Evolutionary conservation across 2,797 vertebrate genomes (phyloP).

Genomic region (Lophura swinhoii): DNA sequence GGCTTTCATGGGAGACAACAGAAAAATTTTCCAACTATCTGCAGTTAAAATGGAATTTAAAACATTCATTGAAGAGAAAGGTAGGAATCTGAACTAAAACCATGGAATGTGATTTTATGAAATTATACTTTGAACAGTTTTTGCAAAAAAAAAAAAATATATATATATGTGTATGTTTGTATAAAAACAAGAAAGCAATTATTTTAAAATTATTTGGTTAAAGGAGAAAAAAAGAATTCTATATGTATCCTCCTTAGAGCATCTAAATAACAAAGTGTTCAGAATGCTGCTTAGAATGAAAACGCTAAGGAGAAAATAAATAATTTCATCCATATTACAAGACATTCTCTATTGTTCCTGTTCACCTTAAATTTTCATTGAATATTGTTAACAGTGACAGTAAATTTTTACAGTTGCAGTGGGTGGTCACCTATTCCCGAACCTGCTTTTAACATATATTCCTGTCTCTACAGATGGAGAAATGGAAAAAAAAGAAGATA

Average conservation of each 20-base stretch:
- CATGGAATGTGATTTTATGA: neutral
- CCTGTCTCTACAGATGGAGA: neutral
- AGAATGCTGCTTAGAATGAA: neutral
- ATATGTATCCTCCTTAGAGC: neutral
- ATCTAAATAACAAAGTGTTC: neutral
- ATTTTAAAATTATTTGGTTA: neutral
- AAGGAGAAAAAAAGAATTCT: neutral
- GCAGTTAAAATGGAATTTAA: neutral
- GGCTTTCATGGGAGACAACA: neutral
- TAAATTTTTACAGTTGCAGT: neutral
- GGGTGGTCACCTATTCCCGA: neutral
- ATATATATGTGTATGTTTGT: too few species aligned
- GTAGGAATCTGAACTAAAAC: neutral
- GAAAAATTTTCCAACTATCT: neutral
- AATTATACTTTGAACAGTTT: neutral
- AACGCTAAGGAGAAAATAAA: neutral
- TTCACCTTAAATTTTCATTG: neutral
- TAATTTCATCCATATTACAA: rapidly evolving
- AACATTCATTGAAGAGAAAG: neutral
- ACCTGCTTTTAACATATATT: neutral
- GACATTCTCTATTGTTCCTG: neutral
- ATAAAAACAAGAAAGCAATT: neutral
- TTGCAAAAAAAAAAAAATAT: rapidly evolving
- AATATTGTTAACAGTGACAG: neutral
- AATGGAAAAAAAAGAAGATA: neutral